Base-by-base conservation (phyloP, 2,113 vertebrate genomes). In the Cyanoliseus patagonus region DNA sequence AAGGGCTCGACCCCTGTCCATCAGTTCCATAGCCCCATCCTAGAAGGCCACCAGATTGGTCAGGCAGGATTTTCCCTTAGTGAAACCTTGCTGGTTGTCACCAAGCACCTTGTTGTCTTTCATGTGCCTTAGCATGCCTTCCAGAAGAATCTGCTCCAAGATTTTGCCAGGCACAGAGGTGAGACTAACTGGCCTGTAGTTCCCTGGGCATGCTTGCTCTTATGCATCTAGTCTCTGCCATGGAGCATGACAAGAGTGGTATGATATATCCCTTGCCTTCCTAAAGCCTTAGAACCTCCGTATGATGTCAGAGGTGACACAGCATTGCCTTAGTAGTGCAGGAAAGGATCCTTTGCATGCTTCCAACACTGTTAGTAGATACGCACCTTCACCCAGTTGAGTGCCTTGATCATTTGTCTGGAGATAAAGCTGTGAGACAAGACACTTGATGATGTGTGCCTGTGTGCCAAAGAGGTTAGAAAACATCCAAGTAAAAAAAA, bases 241-340 rank as follows among this genome's bases (percentile, higher is more conserved):
- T 0, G 0, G 13, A 61, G 5, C 23, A 9, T 39, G 42, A 41
- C 5, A 69, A 57, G 33, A 33, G 25, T 10, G 28, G 46, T 7
- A 11, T 2, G 0, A 33, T 15, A 20, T 12, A 11, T 9, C 11
- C 44, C 11, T 47, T 35, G 5, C 3, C 14, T 18, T 79, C 46
- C 39, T 42, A 31, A 61, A 82, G 9, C 22, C 37, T 13, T 61
- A 52, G 25, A 59, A 3, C 30, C 15, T 73, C 17, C 41, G 12
- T 35, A 1, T 8, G 8, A 51, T 33, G 4, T 4, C 39, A 89
- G 16, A 82, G 10, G 5, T 22, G 8, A 51, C 31, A 55, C 86
- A 92, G 7, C 8, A 31, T 27, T 57, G 27, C 24, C 17, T 55
- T 31, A 72, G 4, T 37, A 52, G 3, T 3, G 10, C 8, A 85